phyloP scores from a whole-genome alignment of 2,797 vertebrate species.

The Dicrostonyx torquatus region DNA sequence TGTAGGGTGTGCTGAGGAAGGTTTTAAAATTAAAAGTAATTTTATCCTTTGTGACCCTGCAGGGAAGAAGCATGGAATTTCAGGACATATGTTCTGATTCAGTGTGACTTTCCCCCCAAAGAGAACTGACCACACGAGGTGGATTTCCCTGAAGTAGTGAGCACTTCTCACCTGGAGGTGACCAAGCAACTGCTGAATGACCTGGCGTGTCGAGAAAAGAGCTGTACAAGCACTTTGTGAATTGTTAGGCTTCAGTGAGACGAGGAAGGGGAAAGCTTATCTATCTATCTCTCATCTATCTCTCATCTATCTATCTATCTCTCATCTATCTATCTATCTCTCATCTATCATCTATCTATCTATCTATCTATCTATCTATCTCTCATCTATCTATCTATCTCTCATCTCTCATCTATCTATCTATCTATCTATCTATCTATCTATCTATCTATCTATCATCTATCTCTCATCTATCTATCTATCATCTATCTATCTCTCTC shows the following conservation, averaged over 20 bases:
- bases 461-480: too few species aligned
- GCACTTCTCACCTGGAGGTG: background rate
- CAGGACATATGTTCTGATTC: background rate
- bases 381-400: too few species aligned
- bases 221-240: background rate
- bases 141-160: background rate
- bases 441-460: too few species aligned
- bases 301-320: too few species aligned
- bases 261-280: background rate
- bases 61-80: background rate
- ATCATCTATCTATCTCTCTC: too few species aligned
- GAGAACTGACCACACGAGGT: background rate
- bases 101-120: background rate
- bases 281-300: too few species aligned
- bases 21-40: background rate
- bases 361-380: too few species aligned
- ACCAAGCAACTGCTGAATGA: background rate
- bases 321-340: too few species aligned
- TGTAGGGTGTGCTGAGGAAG: background rate
- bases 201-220: background rate
- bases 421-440: too few species aligned
- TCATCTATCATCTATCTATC: too few species aligned
- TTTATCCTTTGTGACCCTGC: background rate
- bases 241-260: background rate
- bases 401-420: too few species aligned